Evolutionary conservation across 2,113 vertebrate genomes (phyloP), one percentile per base, ranked within the genome.

Genomic region (Monopterus albus): DNA sequence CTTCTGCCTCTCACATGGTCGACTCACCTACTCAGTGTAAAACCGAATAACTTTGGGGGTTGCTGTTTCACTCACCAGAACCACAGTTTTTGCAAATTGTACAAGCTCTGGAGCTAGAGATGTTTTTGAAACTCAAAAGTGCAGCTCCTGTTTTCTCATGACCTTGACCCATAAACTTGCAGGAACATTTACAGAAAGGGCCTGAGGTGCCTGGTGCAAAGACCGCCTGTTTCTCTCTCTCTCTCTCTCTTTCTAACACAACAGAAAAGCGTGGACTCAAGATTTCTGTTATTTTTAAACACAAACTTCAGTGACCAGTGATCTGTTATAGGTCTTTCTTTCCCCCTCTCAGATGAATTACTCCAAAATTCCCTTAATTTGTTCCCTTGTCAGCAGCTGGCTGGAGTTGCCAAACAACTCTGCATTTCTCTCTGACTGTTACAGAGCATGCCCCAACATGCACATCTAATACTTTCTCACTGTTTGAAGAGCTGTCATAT

Each of bases 361-460:
- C n/a, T n/a, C 13, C 13, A 46, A 78, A 51, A 36, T 2, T 33
- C 9, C 8, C 45, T 26, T n/a, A 58, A 49, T 59, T 23, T 72
- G 11, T 57, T 69, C 36, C 7, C 56, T 36, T 57, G 38, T 82
- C 66, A 63, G 65, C 52, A 74, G 62, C 38, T 79, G 45, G 18
- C 56, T 42, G 23, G n/a, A 1, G 28, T 73, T 72, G 49, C 39
- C 46, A 59, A 77, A 74, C 66, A 60, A 40, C 33, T 36, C 47
- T 28, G 57, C 49, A 35, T 66, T 63, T 77, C 50, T 76, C 42
- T 38, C 23, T 33, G 36, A 71, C 55, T 78, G 59, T 75, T 69
- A 6, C 23, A 39, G 5, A 78, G 59, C 86, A 25, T 50, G 91
- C 23, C 75, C 53, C 29, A 72, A 71, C 91, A 61, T 0, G 81